phyloP scores from a whole-genome alignment of 35 echinoderm and acorn worm species.

The Stichopus chloronotus region DNA sequence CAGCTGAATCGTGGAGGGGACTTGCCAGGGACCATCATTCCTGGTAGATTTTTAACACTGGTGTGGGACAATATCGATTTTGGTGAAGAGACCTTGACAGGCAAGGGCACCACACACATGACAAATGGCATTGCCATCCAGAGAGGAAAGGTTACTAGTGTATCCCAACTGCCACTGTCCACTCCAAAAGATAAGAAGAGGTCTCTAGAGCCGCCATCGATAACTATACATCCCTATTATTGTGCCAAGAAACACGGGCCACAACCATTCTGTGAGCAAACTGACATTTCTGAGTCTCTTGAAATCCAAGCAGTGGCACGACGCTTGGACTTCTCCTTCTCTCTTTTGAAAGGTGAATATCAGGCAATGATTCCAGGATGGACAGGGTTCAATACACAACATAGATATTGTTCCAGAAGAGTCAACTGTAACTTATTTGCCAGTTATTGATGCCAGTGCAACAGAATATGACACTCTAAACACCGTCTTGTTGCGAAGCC shows the following conservation, averaged over 20 bases:
- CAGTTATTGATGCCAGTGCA: conserved; percentile 26
- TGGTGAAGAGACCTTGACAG: conserved; percentile 70
- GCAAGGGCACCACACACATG: conserved; percentile 63
- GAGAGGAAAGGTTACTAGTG: background rate
- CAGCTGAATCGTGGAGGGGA: conserved; percentile 16
- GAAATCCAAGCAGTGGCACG: too few species aligned
- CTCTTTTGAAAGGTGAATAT: background rate
- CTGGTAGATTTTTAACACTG: conserved; percentile 54
- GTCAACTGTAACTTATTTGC: background rate
- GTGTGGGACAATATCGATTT: conserved; percentile 81
- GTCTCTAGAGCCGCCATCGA: background rate
- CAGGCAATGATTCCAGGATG: background rate
- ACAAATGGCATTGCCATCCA: conserved; percentile 70
- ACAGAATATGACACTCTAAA: conserved; percentile 60
- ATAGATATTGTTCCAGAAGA: background rate
- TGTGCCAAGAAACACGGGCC: conserved; percentile 23
- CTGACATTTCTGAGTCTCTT: background rate
- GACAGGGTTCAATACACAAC: conserved; percentile 20
- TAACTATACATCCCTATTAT: background rate
- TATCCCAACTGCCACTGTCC: background rate
- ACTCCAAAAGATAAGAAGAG: background rate
- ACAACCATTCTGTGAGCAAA: background rate
- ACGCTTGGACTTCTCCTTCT: background rate
- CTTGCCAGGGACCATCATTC: conserved; percentile 1
- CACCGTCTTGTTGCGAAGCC: conserved; percentile 51